These are phyloP conservation scores for Phycodurus eques DNA, from an alignment of 2,113 vertebrate genomes.

Conservation along the genomic window DNA sequence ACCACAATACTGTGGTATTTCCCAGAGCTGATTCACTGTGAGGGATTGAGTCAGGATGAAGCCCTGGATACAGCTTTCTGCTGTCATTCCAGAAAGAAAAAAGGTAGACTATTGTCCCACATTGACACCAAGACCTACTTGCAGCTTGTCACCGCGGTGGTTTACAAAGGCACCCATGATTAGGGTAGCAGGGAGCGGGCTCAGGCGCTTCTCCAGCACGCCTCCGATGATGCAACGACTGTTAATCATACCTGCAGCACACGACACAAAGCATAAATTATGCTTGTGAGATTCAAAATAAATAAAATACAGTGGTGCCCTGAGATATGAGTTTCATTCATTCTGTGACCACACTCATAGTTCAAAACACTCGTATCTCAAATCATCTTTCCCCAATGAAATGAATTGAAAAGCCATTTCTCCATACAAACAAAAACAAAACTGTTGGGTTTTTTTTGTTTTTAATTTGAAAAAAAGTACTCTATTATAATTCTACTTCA, in stretches of 20 bases:
- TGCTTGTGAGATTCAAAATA: not conserved
- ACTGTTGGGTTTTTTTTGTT: no score
- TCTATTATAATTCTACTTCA: no score
- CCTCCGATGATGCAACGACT: conserved; percentile 93
- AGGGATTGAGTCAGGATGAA: not conserved
- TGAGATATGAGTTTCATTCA: no score
- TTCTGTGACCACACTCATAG: no score
- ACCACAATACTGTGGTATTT: not conserved
- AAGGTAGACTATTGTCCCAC: conserved; percentile 76
- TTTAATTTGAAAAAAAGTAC: no score
- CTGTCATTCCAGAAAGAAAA: conserved; percentile 9
- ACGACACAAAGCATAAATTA: conserved; percentile 2
- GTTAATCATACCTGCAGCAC: conserved; percentile 83
- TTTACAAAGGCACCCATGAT: conserved; percentile 94
- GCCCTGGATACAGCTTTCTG: not conserved
- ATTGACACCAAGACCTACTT: conserved; percentile 89
- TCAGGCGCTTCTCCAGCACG: conserved; percentile 89
- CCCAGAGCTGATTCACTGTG: not conserved
- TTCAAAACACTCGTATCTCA: not conserved
- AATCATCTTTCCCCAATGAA: no score
- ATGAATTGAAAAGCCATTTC: no score
- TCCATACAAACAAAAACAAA: no score
- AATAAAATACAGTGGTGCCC: no score
- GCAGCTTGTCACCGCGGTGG: conserved; percentile 89
- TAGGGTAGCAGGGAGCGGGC: conserved; percentile 87